Evolutionary conservation across 2,797 vertebrate species (phyloP), one percentile per base, ranked within the genome.

Genomic region (Phrynocephalus forsythii): DNA sequence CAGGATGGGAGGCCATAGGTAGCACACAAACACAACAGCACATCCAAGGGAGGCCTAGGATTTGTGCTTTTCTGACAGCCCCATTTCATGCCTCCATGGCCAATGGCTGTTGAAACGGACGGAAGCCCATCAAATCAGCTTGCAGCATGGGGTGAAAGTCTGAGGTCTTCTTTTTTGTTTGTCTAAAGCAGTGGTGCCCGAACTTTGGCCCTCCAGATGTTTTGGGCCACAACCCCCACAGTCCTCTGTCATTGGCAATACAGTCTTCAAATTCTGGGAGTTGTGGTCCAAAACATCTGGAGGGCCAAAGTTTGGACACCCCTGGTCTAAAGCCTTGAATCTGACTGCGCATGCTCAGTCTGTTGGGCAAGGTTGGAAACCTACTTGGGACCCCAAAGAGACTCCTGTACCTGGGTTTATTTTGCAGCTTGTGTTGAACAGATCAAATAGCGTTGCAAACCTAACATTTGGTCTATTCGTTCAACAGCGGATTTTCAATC

Each of bases 381-480:
- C 4, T 44, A 44, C 38, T 44, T 44, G 38, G 38, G 38, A 44
- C 38, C 38, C 38, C 38, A 44, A 44, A 44, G 38, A 44, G 38
- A 44, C 38, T 44, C 38, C 38, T 44, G 38, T 44, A 44, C 38
- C 38, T 44, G 38, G 3, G 38, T 44, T 44, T 44, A 81, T 85
- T 76, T 48, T 69, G 18, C 33, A 24, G 56, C 0, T 5, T 80
- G 24, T 80, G 50, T 89, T 80, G 38, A 77, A 44, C 30, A 87
- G 50, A 87, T 84, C 11, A 50, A 85, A 85, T 79, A 78, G 52
- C 83, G 38, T 1, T 80, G 30, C 38, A 82, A 87, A 68, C 66
- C 69, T 44, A 76, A 82, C 83, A 73, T 88, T 90, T 72, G 66
- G 67, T 63, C 67, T 73, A 67, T 82, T 78, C 85, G 79, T 85